Conservation (phyloP, 1,140 invertebrate species). For the Calliphora vicina region DNA sequence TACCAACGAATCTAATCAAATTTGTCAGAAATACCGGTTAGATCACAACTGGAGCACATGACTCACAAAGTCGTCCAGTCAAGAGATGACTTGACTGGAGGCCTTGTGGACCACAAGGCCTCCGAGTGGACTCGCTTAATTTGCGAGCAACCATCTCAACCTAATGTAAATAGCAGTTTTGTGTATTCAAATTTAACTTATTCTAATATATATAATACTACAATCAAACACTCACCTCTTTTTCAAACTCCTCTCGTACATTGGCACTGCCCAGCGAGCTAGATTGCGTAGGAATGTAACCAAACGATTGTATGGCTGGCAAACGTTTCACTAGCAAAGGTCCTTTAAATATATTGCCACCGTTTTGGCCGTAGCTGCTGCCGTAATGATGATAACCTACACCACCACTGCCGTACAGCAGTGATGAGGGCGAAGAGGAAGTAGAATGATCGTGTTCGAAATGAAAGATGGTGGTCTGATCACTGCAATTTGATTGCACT, state of each 20-base stretch:
- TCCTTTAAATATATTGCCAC: constrained; percentile 33
- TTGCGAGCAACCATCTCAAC: no score
- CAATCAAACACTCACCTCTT: constrained; percentile 47
- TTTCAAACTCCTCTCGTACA: constrained; percentile 46
- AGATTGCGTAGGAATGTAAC: constrained; percentile 38
- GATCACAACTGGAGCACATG: no score
- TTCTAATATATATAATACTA: no score
- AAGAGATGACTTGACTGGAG: no score
- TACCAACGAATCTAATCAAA: no score
- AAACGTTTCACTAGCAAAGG: constrained; percentile 42
- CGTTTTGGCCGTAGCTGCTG: background rate
- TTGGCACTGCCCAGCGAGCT: constrained; percentile 39
- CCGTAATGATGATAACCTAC: background rate
- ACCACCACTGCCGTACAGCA: constrained; percentile 24
- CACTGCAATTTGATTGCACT: constrained; percentile 43
- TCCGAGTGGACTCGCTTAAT: no score
- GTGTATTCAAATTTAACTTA: no score
- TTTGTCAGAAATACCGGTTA: no score
- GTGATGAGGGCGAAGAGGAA: constrained; percentile 37
- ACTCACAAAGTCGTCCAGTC: no score
- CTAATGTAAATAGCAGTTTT: no score
- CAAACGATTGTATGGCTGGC: constrained; percentile 46
- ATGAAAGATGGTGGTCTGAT: constrained; percentile 43
- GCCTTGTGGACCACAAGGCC: no score
- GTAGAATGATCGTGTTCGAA: constrained; percentile 40